Percentiles rank a stretch among this genome's conserved stretches.
phyloP scores from a whole-genome alignment of 2,797 vertebrate genomes.

The Carapus acus region DNA sequence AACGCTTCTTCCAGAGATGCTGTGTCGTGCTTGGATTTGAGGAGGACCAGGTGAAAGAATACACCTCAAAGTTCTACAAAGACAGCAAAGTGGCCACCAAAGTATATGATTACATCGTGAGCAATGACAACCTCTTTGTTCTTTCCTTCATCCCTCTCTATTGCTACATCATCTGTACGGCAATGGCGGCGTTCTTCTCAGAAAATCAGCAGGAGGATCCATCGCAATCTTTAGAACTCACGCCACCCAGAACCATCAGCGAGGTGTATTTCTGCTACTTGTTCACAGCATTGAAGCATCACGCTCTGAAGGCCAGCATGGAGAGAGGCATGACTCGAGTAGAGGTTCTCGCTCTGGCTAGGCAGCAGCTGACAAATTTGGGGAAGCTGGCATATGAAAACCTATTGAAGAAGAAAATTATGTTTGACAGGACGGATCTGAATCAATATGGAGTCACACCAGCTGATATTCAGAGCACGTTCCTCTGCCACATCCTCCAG shows the following conservation, averaged over 20 bases:
- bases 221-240: conserved; percentile 49
- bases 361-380: conserved; percentile 52
- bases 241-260: conserved; percentile 64
- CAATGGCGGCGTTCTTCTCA: conserved; percentile 63
- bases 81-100: conserved; percentile 42
- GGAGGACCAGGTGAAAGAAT: conserved; percentile 65
- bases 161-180: conserved; percentile 70
- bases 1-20: conserved; percentile 60
- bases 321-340: conserved; percentile 29
- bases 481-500: conserved; percentile 61
- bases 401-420: conserved; percentile 59
- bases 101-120: conserved; percentile 60
- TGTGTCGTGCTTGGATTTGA: conserved; percentile 67
- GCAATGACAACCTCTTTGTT: conserved; percentile 63
- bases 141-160: conserved; percentile 71
- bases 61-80: conserved; percentile 62
- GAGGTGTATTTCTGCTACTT: conserved; percentile 68
- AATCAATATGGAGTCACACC: conserved; percentile 49
- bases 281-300: conserved; percentile 63
- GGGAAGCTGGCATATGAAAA: conserved; percentile 64
- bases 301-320: conserved; percentile 43
- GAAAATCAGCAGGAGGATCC: conserved; percentile 12
- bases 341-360: conserved; percentile 51
- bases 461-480: conserved; percentile 55
- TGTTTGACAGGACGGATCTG: conserved; percentile 56